Percentiles rank a stretch among this genome's conserved stretches.
These are phyloP conservation scores for Leptopterna dolabrata DNA, from an alignment of 2,888 invertebrate genomes.

Conservation along the genomic window DNA sequence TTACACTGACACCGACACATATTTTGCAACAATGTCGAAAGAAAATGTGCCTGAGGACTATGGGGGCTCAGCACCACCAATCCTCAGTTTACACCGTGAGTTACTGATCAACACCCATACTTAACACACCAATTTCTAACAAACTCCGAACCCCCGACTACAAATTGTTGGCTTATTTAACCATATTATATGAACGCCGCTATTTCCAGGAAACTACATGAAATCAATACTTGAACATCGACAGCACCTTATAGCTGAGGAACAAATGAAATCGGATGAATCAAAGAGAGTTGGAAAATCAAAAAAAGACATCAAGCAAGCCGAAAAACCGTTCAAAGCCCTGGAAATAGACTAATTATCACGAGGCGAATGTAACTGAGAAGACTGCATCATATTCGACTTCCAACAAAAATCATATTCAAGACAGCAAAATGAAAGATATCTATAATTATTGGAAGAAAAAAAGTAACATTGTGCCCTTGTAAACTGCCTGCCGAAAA, in stretches of 20 bases:
- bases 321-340: slow-evolving; percentile 52
- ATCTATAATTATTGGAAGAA: neutral
- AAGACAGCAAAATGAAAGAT: no score
- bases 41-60: slow-evolving; percentile 60
- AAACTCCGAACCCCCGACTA: neutral
- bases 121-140: neutral
- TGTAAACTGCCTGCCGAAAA: neutral
- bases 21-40: slow-evolving; percentile 58
- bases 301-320: slow-evolving; percentile 54
- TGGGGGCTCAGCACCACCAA: slow-evolving; percentile 59
- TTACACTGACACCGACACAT: slow-evolving; percentile 59
- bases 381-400: neutral
- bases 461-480: neutral
- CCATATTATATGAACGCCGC: neutral
- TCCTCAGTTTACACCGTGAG: slow-evolving; percentile 59
- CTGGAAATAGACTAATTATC: slow-evolving; percentile 57
- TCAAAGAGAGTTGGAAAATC: slow-evolving; percentile 43
- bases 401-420: neutral
- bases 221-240: slow-evolving; percentile 33
- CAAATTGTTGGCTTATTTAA: no score
- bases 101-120: neutral
- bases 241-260: slow-evolving; percentile 56
- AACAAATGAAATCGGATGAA: slow-evolving; percentile 56
- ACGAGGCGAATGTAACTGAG: neutral
- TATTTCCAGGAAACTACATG: slow-evolving; percentile 50